Base-by-base conservation (phyloP, 2,888 invertebrate genomes). In the Cosmia trapezina region DNA sequence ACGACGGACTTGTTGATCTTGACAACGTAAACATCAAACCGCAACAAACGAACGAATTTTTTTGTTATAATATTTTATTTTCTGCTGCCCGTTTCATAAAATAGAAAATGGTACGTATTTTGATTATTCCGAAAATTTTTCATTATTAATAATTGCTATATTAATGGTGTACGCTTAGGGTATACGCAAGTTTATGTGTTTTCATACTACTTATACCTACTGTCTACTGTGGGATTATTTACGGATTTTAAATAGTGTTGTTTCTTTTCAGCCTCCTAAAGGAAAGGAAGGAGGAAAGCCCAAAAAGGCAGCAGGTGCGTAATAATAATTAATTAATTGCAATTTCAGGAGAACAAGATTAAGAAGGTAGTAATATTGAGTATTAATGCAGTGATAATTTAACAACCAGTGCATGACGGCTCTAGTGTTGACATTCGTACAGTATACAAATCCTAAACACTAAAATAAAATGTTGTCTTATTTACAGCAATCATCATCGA, bases 401-500 rank as follows among this genome's bases (percentile, higher is more conserved):
- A 1, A 14, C 9, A 7, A 28, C 4, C 28, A 45, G 8, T 62
- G 19, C 5, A 4, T 0, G 28, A 45, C 1, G 19, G 33, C 9
- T n/a, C 14, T 33, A 63, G 14, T 63, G 9, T 51, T 5, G 14
- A 33, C 14, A 14, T 33, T 49, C 8, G 4, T 17, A 28, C 14
- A 28, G 0, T 47, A 28, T 22, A 45, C 2, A 41, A 4, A 41
- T 33, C 1, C 0, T 22, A n/a, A 45, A 37, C 11, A 33, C 11
- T 12, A 28, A 33, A 70, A 41, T 8, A 11, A 11, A 33, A 2
- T 33, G 1, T 2, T 33, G 4, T 12, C 33, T 57, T 8, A 63
- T 72, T 92, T 91, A 43, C 86, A 97, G 97, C 96, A 74, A 95
- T 98, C 73, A 93, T 98, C 66, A 97, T 98, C 88, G 99, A 99